phyloP scores from a whole-genome alignment of 2,797 vertebrate species.

The Bradypus variegatus region DNA sequence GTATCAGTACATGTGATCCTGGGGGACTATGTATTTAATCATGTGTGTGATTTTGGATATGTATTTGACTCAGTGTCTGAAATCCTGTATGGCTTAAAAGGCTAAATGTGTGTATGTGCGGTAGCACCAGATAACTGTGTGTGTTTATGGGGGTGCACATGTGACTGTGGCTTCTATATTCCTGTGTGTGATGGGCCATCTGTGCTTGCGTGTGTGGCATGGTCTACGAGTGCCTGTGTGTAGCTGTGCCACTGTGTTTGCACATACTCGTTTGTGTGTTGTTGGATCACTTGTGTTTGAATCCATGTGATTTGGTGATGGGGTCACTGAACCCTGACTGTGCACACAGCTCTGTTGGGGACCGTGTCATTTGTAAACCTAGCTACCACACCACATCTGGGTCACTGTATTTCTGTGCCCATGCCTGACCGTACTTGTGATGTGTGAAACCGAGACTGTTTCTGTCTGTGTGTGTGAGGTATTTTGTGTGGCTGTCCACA shows the following conservation, averaged over 20 bases:
- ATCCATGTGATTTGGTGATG: neutral
- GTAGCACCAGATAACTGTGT: neutral
- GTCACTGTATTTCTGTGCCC: neutral
- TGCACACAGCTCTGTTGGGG: neutral
- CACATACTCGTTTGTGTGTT: neutral
- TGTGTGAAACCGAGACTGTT: neutral
- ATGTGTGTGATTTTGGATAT: neutral
- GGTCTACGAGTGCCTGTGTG: neutral
- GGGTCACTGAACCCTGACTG: neutral
- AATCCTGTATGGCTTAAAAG: neutral
- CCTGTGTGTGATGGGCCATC: neutral
- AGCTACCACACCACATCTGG: neutral
- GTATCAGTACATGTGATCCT: neutral
- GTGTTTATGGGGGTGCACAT: neutral
- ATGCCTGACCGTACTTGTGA: neutral
- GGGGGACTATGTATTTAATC: neutral
- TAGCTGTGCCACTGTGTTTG: neutral
- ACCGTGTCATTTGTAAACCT: neutral
- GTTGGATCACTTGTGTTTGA: neutral
- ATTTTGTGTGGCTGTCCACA: neutral
- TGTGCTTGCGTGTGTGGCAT: neutral
- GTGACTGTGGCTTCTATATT: neutral
- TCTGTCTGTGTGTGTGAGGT: neutral
- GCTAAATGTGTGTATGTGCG: neutral
- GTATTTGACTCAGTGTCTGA: neutral